Conservation (phyloP, 1,140 invertebrate genomes). For the Leptoteleia sp. region DNA sequence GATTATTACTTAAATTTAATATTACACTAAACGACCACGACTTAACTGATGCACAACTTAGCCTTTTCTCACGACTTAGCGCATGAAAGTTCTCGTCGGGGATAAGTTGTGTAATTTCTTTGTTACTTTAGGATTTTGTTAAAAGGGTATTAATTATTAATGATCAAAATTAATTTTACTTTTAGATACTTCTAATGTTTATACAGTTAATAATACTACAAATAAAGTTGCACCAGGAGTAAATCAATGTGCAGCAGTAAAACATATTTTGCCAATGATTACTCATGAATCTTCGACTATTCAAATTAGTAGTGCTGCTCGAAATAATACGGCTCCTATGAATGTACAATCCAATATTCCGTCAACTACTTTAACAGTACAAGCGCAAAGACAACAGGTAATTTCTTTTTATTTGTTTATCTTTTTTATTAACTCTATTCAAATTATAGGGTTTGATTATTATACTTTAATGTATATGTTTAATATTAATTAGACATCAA, state of each 20-base stretch:
- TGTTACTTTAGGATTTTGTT: no score
- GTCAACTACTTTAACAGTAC: constrained; percentile 75
- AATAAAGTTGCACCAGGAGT: constrained; percentile 69
- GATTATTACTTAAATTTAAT: no score
- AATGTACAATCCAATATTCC: constrained; percentile 72
- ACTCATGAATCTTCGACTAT: constrained; percentile 67
- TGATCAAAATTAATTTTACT: no score
- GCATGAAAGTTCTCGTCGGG: no score
- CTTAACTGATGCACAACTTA: no score
- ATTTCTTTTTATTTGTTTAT: neutral
- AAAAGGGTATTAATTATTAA: no score
- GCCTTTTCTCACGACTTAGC: no score
- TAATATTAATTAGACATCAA: no score
- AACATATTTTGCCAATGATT: constrained; percentile 76
- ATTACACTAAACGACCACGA: no score
- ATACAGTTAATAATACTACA: constrained; percentile 71
- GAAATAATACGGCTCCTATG: constrained; percentile 78
- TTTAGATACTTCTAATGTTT: constrained; percentile 73
- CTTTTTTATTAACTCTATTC: neutral
- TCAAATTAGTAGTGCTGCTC: constrained; percentile 73
- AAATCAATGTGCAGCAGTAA: constrained; percentile 68
- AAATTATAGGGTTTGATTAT: neutral
- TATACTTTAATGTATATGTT: no score
- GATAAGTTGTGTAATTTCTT: no score
- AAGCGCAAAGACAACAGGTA: constrained; percentile 77